Base-by-base conservation (phyloP, 1,140 invertebrate species). In the Pseudomyrmex gracilis region DNA sequence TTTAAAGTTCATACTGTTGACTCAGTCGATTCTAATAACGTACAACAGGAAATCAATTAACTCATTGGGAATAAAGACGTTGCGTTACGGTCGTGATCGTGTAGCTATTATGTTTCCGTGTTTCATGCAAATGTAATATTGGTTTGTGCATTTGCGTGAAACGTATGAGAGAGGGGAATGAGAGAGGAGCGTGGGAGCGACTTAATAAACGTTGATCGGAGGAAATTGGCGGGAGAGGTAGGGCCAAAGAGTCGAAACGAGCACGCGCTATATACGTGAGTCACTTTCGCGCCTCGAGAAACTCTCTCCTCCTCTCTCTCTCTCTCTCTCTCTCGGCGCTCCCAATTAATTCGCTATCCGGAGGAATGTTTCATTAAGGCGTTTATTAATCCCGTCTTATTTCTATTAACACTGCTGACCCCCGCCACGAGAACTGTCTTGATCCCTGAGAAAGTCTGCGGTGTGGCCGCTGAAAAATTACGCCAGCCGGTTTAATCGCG, bases 301-400 rank as follows among this genome's bases (percentile, higher is more conserved):
- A 92, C 89, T 90, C 34, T 34, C 34, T 34, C 5, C 34, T 34
- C 34, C 7, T 7, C 5, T 34, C 5, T 7, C 5, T 34, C 2
- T 24, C 24, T 0, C 4, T 24, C 34, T 34, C 34, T 34, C 34
- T 34, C 34, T 34, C 34, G 86, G 88, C 86, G 86, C 76, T 88
- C 71, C 83, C 87, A 90, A 90, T 91, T 90, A 90, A 91, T 92
- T 92, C 83, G 88, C 88, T 85, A 87, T 89, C 85, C 86, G 87
- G 87, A 85, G 91, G 87, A 89, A 91, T 91, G 91, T 90, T 91
- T 90, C 90, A 92, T 92, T 90, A 90, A 76, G 76, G 86, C 89
- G 89, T 92, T 92, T 92, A 92, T 92, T 92, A 91, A 92, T 92
- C 89, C 89, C 68, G 90, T 87, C 89, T 92, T 91, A 90, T 92